Evolutionary conservation across 2,888 invertebrate genomes (phyloP).

Genomic region (Strigamia transsilvanica): DNA sequence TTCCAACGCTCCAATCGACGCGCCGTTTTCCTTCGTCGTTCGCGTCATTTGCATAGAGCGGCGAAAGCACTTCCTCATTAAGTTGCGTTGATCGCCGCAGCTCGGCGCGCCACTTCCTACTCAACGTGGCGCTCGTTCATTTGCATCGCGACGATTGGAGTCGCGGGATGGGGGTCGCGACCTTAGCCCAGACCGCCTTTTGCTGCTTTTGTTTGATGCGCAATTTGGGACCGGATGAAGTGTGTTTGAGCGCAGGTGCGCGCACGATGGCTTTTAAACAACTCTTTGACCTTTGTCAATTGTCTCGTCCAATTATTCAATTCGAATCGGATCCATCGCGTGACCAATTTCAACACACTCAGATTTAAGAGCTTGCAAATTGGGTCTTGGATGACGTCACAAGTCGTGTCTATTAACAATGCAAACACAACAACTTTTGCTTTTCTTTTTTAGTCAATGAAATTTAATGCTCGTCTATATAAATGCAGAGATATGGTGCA

Average conservation of each 20-base stretch:
- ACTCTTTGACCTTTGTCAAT: slow-evolving; percentile 1
- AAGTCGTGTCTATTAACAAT: not conserved
- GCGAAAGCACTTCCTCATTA: not conserved
- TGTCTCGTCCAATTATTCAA: not conserved
- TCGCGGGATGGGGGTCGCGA: not conserved
- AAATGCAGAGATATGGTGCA: no score
- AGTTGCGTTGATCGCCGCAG: not conserved
- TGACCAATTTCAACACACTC: not conserved
- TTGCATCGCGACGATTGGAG: not conserved
- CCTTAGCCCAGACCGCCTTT: not conserved
- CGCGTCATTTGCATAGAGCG: not conserved
- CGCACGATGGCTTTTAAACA: not conserved
- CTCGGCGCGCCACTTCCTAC: not conserved
- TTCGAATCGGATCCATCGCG: not conserved
- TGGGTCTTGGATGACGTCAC: not conserved
- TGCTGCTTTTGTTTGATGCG: not conserved
- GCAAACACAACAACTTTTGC: not conserved
- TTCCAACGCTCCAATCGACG: not conserved
- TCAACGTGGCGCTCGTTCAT: not conserved
- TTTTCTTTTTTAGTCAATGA: no score
- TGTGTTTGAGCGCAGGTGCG: not conserved
- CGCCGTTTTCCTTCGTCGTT: not conserved
- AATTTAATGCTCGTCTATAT: no score
- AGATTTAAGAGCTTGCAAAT: not conserved
- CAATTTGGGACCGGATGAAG: not conserved